A percentile compares a stretch with the other conserved stretches of the same genome.
phyloP scores from a whole-genome alignment of 2,888 invertebrate genomes.

The Barypeithes pellucidus region DNA sequence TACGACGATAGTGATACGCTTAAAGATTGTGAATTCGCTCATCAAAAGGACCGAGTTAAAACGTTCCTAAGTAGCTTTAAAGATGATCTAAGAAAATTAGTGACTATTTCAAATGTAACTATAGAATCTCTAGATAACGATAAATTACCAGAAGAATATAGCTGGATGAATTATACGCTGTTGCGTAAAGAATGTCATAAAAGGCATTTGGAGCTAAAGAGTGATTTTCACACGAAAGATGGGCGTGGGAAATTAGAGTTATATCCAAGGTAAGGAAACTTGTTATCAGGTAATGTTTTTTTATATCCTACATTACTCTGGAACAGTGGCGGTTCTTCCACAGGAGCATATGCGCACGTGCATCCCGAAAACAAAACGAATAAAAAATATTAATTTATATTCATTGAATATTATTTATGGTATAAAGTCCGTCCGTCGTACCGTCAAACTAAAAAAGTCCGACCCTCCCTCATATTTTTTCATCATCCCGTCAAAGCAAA shows the following conservation, averaged over 20 bases:
- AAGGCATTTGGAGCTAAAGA: slow-evolving; percentile 67
- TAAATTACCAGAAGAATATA: slow-evolving; percentile 72
- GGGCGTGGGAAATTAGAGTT: neutral
- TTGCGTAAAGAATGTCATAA: slow-evolving; percentile 74
- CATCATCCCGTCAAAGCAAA: no score
- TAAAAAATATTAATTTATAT: no score
- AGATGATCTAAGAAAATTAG: slow-evolving; percentile 72
- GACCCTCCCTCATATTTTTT: no score
- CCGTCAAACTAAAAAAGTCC: no score
- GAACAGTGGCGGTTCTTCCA: no score
- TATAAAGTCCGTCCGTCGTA: no score
- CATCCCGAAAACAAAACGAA: no score
- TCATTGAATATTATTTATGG: no score
- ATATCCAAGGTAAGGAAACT: slow-evolving; percentile 33
- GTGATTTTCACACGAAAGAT: slow-evolving; percentile 35
- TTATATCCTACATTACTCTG: no score
- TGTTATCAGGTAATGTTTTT: neutral
- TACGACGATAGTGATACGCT: slow-evolving; percentile 76
- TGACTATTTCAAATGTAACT: slow-evolving; percentile 72
- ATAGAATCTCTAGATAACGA: slow-evolving; percentile 73
- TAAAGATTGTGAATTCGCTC: slow-evolving; percentile 80
- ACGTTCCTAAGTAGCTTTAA: slow-evolving; percentile 76
- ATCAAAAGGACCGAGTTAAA: slow-evolving; percentile 73
- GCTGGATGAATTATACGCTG: slow-evolving; percentile 76
- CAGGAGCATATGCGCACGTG: no score